Evolutionary conservation across 2,113 vertebrate genomes (phyloP), one percentile per base, ranked within the genome.

Genomic region (Calcarius ornatus): DNA sequence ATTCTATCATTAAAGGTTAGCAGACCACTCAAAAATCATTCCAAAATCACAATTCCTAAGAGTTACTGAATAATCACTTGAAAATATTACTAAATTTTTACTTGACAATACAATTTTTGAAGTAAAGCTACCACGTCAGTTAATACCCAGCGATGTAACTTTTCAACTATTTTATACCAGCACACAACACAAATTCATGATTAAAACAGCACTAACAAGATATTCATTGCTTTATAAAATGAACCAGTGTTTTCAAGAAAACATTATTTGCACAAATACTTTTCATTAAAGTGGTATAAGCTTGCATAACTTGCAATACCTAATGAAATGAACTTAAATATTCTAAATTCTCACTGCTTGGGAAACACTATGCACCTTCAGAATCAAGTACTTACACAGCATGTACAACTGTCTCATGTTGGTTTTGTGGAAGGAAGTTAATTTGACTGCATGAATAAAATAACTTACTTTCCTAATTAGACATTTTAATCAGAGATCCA

Each of bases 391-490:
- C 71, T 69, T 54, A 86, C 84, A 91, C 89, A 87, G 88, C 84
- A 88, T 94, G 81, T 37, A 81, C 69, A 86, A 80, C 90, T 84
- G 15, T 53, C 85, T 92, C 66, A 77, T 48, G 45, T 90, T 87
- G 83, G 88, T 76, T 95, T 87, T 81, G 86, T 90, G 63, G 88
- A 50, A 97, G 93, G 93, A 96, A 96, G 77, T 93, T 92, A 97
- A 97, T 95, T 92, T 95, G 90, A 76, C 95, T 96, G 92, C 94
- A 97, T 96, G 95, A 96, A 97, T 97, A 97, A 97, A 93, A 96
- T 93, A 95, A 83, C 91, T 88, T 95, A 75, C 81, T 92, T 92
- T 96, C 95, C 92, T 95, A 97, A 97, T 97, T 96, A 97, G 93
- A 69, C 90, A 93, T 96, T 97, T 95, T 96, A 92, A 97, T 97